Evolutionary conservation across 2,113 vertebrate genomes (phyloP), one percentile per base, ranked within the genome.

Genomic region (Python bivittatus): DNA sequence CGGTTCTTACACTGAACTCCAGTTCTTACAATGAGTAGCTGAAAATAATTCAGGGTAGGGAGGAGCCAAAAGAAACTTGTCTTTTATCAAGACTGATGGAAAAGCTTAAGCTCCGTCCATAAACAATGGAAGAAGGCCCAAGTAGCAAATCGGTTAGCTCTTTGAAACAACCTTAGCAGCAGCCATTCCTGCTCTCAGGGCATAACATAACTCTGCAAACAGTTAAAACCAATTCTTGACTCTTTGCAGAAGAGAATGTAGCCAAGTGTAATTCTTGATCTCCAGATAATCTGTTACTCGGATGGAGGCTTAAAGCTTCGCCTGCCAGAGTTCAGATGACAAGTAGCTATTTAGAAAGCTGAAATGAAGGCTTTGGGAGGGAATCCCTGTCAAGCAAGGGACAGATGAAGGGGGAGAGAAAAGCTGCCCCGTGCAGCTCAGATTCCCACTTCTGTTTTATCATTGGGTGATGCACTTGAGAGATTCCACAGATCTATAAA

Each of bases 211-310:
- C 5, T 90, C n/a, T n/a, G 48, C 48, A 68, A 44, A 17, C 15
- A 23, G 33, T 33, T 42, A 42, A 92, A 27, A 29, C 53, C 61
- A 48, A 89, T 54, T 56, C 64, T 2, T 0, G 48, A 53, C 9
- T 29, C 53, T 79, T 25, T 0, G 1, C 57, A 8, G 20, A 13
- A 0, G 0, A 13, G 72, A 54, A 48, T 0, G 0, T 83, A 88
- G 57, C 68, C 54, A 90, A 88, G 22, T 52, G 53, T 92, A 64
- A 57, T 84, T 79, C 1, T 23, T 0, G 42, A 20, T 4, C 58
- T 27, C 91, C 58, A 86, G 56, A 85, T 79, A 84, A 54, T 64
- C 44, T 6, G 27, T 84, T 58, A 68, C 0, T 1, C 33, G 72
- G 44, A 42, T 84, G 44, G 0, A 0, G 1, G 54, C 42, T 79